Base-by-base conservation (phyloP, 2,113 vertebrate genomes). In the Varanus komodoensis region DNA sequence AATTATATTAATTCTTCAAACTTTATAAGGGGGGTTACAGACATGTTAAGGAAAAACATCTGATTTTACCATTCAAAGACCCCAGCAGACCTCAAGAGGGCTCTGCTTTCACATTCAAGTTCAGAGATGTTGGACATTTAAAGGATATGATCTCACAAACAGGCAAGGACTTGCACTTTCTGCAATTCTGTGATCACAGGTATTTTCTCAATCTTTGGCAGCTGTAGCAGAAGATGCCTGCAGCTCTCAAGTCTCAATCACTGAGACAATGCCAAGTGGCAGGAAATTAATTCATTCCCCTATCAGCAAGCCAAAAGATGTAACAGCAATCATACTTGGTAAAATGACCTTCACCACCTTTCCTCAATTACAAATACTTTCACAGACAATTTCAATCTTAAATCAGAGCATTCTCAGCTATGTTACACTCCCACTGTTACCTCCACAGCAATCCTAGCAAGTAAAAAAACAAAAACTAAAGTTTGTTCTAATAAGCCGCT, bases 131-230 rank as follows among this genome's bases (percentile, higher is more conserved):
- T 54, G 78, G 48, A 57, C 78, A 82, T 54, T 71, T 69, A 73
- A 88, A 82, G 34, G 32, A 14, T 38, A 34, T 34, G 32, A n/a
- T 71, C 44, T 71, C 32, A 32, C 54, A 34, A 81, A 82, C 67
- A 88, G 68, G 87, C 50, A 88, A 81, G 87, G 50, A 67, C 77
- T 69, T 88, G 77, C 64, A 8, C 21, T 71, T 81, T 88, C 64
- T 54, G 29, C 64, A 81, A 25, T 81, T 73, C 68, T 82, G n/a
- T 68, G 78, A 88, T 81, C 50, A 50, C 48, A 81, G 87, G 78
- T 77, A 79, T 67, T 44, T 79, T 67, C 34, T 79, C 3, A 29
- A 23, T 38, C 34, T 87, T 87, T 79, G 57, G 86, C 74, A 79
- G 57, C 75, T 79, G 27, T 77, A 48, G 29, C 73, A 78, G 74